Conservation (phyloP, 2,113 vertebrate genomes). For the Anguilla japonica region DNA sequence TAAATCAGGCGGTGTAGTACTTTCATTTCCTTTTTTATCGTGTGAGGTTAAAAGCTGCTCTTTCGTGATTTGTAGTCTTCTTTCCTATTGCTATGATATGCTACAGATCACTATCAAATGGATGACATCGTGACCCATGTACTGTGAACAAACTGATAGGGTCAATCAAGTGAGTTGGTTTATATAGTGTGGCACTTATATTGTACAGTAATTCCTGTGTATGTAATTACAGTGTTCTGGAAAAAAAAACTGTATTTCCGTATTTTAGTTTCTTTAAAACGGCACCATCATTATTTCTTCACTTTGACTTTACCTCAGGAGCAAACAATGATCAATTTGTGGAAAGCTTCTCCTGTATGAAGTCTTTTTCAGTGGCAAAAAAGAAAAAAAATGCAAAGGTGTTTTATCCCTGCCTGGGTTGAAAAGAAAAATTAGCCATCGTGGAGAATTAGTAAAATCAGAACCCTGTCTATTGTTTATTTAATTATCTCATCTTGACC, state of each 20-base stretch:
- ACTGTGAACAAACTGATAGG: background rate
- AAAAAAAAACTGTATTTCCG: background rate
- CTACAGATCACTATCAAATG: background rate
- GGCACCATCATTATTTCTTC: background rate
- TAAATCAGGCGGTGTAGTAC: background rate
- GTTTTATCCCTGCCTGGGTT: background rate
- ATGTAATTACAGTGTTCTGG: background rate
- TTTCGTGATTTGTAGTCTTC: background rate
- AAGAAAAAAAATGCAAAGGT: background rate
- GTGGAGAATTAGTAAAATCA: background rate
- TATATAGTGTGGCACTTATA: background rate
- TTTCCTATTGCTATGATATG: background rate
- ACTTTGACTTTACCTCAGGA: slow-evolving; percentile 12
- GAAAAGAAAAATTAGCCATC: background rate
- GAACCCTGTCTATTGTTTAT: background rate
- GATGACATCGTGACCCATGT: background rate
- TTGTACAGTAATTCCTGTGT: background rate
- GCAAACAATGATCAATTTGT: background rate
- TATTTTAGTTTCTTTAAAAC: background rate
- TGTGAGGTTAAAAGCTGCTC: background rate
- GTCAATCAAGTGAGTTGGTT: background rate
- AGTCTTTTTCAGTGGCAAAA: background rate
- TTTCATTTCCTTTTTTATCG: background rate
- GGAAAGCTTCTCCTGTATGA: background rate
- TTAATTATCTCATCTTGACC: background rate